Evolutionary conservation across 2,888 invertebrate species (phyloP), one percentile per base, ranked within the genome.

Genomic region (Caenorhabditis japonica): DNA sequence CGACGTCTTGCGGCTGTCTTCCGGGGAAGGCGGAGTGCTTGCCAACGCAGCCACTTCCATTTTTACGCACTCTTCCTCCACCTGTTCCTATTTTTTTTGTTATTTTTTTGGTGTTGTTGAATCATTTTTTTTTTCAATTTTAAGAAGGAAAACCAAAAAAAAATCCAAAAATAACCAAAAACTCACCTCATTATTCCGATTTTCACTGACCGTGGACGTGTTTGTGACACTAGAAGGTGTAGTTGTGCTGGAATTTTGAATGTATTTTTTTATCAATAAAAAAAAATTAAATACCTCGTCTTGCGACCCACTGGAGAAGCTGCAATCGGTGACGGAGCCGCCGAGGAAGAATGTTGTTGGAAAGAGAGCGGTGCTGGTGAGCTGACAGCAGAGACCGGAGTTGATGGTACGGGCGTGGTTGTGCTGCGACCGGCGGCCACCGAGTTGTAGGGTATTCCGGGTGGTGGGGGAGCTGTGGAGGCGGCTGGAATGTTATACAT

Each of bases 381-480:
- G 34, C 21, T 38, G 17, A 38, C 36, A 12, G 38, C 17, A n/a
- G 68, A 17, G 0, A 52, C 47, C 3, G 70, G 64, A 19, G 75
- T 55, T 17, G 74, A 55, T 3, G 76, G 49, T 1, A 59, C 19
- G 0, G 74, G 75, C 38, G 75, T 68, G 15, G 75, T 68, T 13
- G 75, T 56, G 43, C 55, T 46, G 41, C 74, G 49, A 19, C 84
- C 84, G 15, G 85, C 85, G 1, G 83, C 85, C 4, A 86, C 80
- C 3, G 84, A 82, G 56, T 86, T 85, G 69, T 86, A 85, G 2
- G 85, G 83, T 49, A 84, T 83, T n/a, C 79, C 79, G 13, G 84
- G 84, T 8, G 83, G 79, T 2, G 81, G 81, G 13, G 83, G 79
- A 7, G 84, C 76, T 15, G 81, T 76, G 43, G 92, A 85, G 91